Percentiles rank a stretch among this genome's conserved stretches.
Conservation (phyloP, 2,797 vertebrate species). For the Premnoplex brunnescens region DNA sequence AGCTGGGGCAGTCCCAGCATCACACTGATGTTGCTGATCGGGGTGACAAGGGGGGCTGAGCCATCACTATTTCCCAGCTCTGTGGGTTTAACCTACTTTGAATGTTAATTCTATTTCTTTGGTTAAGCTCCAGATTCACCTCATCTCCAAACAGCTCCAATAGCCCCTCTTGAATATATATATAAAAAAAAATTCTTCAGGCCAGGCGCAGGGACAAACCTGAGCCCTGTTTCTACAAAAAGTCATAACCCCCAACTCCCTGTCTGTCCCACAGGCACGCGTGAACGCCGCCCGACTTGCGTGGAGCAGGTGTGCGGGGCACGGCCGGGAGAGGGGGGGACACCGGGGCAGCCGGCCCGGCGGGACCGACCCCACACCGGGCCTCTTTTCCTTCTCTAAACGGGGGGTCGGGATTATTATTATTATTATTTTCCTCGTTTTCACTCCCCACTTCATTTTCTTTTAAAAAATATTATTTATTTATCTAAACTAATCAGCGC, state of each 20-base stretch:
- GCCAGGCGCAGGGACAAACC: background rate
- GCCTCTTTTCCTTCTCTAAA: background rate
- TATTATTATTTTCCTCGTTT: background rate
- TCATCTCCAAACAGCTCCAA: background rate
- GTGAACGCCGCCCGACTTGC: accelerated
- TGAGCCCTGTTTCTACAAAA: background rate
- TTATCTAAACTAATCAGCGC: background rate
- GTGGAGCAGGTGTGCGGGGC: background rate
- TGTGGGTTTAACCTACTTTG: background rate
- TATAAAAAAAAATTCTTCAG: background rate
- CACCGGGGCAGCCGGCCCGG: background rate
- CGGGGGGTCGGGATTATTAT: background rate
- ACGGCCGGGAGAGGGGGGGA: accelerated
- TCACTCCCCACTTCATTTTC: background rate
- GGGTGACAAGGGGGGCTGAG: background rate
- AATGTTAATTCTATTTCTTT: background rate
- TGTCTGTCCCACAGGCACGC: background rate
- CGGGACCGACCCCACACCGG: too few relatives aligned
- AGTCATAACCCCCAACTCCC: accelerated
- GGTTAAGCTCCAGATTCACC: background rate
- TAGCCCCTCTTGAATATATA: background rate
- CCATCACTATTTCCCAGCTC: background rate
- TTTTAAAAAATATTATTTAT: background rate
- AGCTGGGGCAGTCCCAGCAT: background rate
- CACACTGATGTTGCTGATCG: accelerated